A percentile compares a stretch with the other conserved stretches of the same genome.
phyloP scores from a whole-genome alignment of 2,888 invertebrate species.

The Crocallis elinguaria region DNA sequence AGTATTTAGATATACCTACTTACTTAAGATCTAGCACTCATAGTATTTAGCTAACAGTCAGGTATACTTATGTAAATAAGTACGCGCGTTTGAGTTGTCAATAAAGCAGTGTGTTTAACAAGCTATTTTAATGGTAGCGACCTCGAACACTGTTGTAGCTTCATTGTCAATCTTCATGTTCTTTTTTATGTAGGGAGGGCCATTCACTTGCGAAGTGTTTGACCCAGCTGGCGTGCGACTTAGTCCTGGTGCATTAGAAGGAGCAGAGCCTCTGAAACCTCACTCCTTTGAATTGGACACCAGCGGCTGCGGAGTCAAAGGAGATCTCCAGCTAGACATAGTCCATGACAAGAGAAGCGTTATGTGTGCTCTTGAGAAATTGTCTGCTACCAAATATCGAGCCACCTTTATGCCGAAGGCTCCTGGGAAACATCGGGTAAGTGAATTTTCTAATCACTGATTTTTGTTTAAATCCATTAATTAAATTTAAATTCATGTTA shows the following conservation, averaged over 20 bases:
- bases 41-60: too few relatives aligned
- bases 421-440: conserved; percentile 90
- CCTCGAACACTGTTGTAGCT: too few relatives aligned
- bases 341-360: conserved; percentile 95
- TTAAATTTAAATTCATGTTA: too few relatives aligned
- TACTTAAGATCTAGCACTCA: too few relatives aligned
- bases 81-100: too few relatives aligned
- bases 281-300: conserved; percentile 92
- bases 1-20: too few relatives aligned
- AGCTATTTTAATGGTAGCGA: too few relatives aligned
- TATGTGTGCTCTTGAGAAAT: conserved; percentile 92
- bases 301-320: conserved; percentile 88
- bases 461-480: too few relatives aligned
- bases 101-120: too few relatives aligned
- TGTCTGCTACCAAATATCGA: conserved; percentile 90
- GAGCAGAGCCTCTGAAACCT: conserved; percentile 93
- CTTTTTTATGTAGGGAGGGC: conserved; percentile 89
- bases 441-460: too few relatives aligned
- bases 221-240: conserved; percentile 96
- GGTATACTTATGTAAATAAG: too few relatives aligned
- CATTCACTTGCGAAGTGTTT: conserved; percentile 97
- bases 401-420: conserved; percentile 92
- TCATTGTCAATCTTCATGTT: too few relatives aligned
- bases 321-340: conserved; percentile 95
- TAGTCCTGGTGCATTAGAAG: conserved; percentile 88